Percentiles rank a stretch among this genome's conserved stretches.
phyloP scores from a whole-genome alignment of 2,113 vertebrate genomes.

The Gallinago paraguaiae region DNA sequence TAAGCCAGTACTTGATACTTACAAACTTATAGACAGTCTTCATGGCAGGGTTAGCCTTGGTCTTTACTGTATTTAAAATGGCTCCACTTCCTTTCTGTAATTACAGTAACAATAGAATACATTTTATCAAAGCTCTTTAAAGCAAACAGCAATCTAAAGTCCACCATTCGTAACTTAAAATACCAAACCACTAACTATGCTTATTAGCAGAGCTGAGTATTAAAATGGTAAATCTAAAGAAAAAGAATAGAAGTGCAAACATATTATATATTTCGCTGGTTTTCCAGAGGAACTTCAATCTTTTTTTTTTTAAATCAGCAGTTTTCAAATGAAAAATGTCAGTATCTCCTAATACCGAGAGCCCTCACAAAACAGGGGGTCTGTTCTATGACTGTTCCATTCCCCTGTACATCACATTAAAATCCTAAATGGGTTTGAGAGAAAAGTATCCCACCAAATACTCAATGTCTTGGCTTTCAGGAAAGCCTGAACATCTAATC shows the following conservation, averaged over 20 bases:
- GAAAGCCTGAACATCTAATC: neutral
- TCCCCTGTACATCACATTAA: neutral
- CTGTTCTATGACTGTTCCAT: neutral
- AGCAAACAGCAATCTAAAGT: conserved; percentile 52
- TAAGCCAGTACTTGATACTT: conserved; percentile 71
- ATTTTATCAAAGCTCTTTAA: conserved; percentile 19
- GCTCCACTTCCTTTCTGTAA: conserved; percentile 97
- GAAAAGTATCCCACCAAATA: neutral
- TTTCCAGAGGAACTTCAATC: neutral
- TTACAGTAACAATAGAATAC: conserved; percentile 51
- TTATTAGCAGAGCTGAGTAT: neutral
- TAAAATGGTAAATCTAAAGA: neutral
- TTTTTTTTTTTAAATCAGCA: neutral
- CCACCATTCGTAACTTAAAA: conserved; percentile 32
- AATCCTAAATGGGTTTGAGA: neutral
- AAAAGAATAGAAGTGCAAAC: neutral
- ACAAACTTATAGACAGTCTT: conserved; percentile 99
- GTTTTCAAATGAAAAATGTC: neutral
- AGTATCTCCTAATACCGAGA: neutral
- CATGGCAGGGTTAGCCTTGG: conserved; percentile 98
- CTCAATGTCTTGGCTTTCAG: neutral
- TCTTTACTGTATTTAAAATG: conserved; percentile 95
- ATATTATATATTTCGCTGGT: neutral
- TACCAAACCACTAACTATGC: neutral
- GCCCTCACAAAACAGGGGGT: neutral